phyloP scores from a whole-genome alignment of 2,888 invertebrate genomes.

The Synanthedon formicaeformis region DNA sequence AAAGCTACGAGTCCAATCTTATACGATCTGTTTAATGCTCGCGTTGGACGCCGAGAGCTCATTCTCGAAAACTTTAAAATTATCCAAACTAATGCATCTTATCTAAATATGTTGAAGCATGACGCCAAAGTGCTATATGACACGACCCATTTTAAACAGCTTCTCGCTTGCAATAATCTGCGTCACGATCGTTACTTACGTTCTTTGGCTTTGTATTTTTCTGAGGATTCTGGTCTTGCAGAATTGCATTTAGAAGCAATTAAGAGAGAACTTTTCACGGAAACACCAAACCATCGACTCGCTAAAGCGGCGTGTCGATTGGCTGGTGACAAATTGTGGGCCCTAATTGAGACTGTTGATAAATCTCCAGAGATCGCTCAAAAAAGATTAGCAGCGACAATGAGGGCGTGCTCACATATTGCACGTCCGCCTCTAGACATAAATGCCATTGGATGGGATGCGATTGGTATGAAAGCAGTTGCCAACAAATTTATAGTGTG shows the following conservation, averaged over 20 bases:
- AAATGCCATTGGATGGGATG: slow-evolving; percentile 21
- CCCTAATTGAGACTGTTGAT: slow-evolving; percentile 10
- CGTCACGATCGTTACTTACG: slow-evolving; percentile 24
- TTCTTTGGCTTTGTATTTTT: slow-evolving; percentile 32
- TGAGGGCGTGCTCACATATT: slow-evolving; percentile 30
- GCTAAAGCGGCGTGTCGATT: slow-evolving; percentile 15
- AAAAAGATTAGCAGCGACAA: slow-evolving; percentile 15
- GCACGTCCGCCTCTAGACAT: slow-evolving; percentile 24
- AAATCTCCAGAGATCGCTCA: slow-evolving; percentile 7
- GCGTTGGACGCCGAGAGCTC: slow-evolving; percentile 29
- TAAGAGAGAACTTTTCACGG: slow-evolving; percentile 4
- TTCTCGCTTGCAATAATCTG: slow-evolving; percentile 11
- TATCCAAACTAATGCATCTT: slow-evolving; percentile 26
- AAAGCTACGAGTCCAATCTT: slow-evolving; percentile 16
- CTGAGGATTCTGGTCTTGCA: slow-evolving; percentile 28
- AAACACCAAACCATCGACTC: slow-evolving; percentile 6
- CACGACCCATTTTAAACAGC: slow-evolving; percentile 15
- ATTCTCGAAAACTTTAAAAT: slow-evolving; percentile 25
- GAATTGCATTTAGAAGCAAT: slow-evolving; percentile 12
- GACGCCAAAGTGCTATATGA: slow-evolving; percentile 19
- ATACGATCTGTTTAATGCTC: slow-evolving; percentile 19
- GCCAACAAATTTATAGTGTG: slow-evolving; percentile 26
- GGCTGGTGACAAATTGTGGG: slow-evolving; percentile 2
- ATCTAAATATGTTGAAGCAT: slow-evolving; percentile 37
- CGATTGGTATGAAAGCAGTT: slow-evolving; percentile 31